Conservation (phyloP, 2,888 invertebrate genomes). For the Sinodicranocentrus sp. region DNA sequence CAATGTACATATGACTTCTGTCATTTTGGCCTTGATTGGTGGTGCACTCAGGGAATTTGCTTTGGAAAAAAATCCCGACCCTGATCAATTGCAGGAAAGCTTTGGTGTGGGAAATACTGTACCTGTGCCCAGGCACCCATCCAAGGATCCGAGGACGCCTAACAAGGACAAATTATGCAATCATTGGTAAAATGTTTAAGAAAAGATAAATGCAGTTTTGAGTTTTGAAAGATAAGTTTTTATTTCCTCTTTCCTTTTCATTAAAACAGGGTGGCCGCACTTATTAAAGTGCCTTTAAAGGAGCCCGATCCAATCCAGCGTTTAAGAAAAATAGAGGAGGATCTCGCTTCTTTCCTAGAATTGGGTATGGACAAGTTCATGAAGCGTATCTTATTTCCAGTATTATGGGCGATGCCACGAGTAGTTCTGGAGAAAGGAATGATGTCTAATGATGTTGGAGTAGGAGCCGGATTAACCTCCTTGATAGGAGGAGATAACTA, state of each 20-base stretch:
- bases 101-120: slow-evolving; percentile 29
- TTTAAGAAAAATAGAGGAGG: slow-evolving; percentile 19
- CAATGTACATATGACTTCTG: slow-evolving; percentile 28
- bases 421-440: background rate
- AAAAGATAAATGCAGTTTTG: too few relatives aligned
- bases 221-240: too few relatives aligned
- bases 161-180: slow-evolving; percentile 50
- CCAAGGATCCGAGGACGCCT: background rate
- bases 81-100: slow-evolving; percentile 15
- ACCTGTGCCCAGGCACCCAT: slow-evolving; percentile 53
- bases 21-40: slow-evolving; percentile 31
- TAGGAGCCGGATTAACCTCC: slow-evolving; percentile 33
- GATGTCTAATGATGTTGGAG: slow-evolving; percentile 14
- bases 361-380: slow-evolving; percentile 42
- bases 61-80: slow-evolving; percentile 8
- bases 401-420: slow-evolving; percentile 32
- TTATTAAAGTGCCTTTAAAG: slow-evolving; percentile 24
- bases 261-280: slow-evolving; percentile 38
- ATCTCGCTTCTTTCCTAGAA: background rate
- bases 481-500: slow-evolving; percentile 45
- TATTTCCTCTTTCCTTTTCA: too few relatives aligned
- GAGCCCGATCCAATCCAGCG: slow-evolving; percentile 30
- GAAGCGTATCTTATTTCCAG: slow-evolving; percentile 24
- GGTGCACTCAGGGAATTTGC: slow-evolving; percentile 43
- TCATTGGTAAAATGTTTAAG: slow-evolving; percentile 57